Evolutionary conservation across 2,113 vertebrate genomes (phyloP).

Genomic region (Campylomormyrus tamandua): DNA sequence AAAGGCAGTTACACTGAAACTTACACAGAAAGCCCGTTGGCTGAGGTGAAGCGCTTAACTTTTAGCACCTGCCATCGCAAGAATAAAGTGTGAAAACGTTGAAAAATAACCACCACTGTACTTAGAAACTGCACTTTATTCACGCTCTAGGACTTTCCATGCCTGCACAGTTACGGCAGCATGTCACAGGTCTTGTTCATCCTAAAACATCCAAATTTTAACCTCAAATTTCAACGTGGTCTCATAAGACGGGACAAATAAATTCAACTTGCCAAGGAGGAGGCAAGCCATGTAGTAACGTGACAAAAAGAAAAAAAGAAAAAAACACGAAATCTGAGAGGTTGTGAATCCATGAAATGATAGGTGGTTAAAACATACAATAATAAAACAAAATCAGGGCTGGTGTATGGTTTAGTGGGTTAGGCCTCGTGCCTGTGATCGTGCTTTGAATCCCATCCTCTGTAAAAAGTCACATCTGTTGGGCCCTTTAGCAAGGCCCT

Average conservation of each 20-base stretch:
- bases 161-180: background rate
- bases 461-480: background rate
- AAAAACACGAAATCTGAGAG: background rate
- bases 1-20: background rate
- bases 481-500: background rate
- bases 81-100: background rate
- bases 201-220: background rate
- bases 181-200: background rate
- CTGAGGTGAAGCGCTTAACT: background rate
- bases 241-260: background rate
- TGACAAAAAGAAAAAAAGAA: background rate
- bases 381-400: background rate
- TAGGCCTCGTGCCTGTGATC: background rate
- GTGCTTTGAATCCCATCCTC: background rate
- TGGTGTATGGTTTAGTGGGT: background rate
- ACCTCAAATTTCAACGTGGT: background rate
- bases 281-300: background rate
- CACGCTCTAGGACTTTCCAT: background rate
- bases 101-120: background rate
- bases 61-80: background rate
- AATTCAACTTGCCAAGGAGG: background rate
- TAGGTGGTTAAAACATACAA: background rate
- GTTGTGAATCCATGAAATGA: background rate
- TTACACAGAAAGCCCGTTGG: background rate
- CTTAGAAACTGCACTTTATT: background rate